Evolutionary conservation across 2,888 invertebrate genomes (phyloP).

Genomic region (Synergus itoensis): DNA sequence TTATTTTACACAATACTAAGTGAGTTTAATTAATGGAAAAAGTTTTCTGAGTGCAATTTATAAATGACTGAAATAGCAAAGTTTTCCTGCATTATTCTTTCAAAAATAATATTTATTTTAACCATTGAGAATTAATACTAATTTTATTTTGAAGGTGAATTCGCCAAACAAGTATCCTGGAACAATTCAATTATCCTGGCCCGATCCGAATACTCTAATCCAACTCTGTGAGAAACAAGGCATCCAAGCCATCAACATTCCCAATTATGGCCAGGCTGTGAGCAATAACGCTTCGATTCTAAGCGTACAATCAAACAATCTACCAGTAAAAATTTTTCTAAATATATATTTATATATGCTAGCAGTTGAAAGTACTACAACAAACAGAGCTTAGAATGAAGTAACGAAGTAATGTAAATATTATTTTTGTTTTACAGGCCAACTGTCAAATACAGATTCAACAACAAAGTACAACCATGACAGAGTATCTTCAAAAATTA

Average conservation of each 20-base stretch:
- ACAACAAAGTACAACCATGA: slow-evolving; percentile 73
- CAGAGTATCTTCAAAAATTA: slow-evolving; percentile 75
- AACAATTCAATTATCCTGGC: slow-evolving; percentile 69
- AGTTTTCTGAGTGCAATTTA: not conserved
- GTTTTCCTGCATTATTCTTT: too few species aligned
- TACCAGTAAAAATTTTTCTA: slow-evolving; percentile 71
- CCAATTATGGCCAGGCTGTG: slow-evolving; percentile 70
- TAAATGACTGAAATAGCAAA: not conserved
- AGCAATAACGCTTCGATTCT: slow-evolving; percentile 68
- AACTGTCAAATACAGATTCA: slow-evolving; percentile 69
- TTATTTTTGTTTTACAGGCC: slow-evolving; percentile 53
- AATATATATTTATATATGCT: slow-evolving; percentile 66
- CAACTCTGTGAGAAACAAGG: slow-evolving; percentile 72
- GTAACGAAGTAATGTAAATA: slow-evolving; percentile 51
- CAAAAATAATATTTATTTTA: not conserved
- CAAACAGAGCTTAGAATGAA: slow-evolving; percentile 59
- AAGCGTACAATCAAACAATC: slow-evolving; percentile 67
- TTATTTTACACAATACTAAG: not conserved
- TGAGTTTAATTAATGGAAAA: too few species aligned
- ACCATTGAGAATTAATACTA: not conserved
- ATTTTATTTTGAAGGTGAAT: slow-evolving; percentile 62
- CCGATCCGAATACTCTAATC: slow-evolving; percentile 72
- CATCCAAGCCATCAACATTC: slow-evolving; percentile 74
- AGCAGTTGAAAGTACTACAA: slow-evolving; percentile 59
- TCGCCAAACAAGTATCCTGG: slow-evolving; percentile 70